A percentile compares a stretch with the other conserved stretches of the same genome.
phyloP scores from a whole-genome alignment of 2,113 vertebrate species.

The zebrafish (Danio rerio) region GRCz12tu NC_133182.1:34786001-34786500 shows the following conservation, averaged over 20 bases:
- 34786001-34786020: neutral
- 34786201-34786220: neutral
- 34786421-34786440: neutral
- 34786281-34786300: constrained; percentile 21
- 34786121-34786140: constrained; percentile 8
- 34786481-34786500: neutral
- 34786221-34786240: neutral
- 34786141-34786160: neutral
- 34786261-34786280: neutral
- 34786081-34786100: neutral
- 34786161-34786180: neutral
- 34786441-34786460: no score
- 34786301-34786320: constrained; percentile 38
- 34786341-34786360: constrained; percentile 20
- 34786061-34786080: constrained; percentile 20
- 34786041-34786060: neutral
- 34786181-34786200: neutral
- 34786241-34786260: neutral
- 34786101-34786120: neutral
- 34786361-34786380: neutral
- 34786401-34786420: neutral
- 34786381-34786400: neutral
- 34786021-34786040: constrained; percentile 2
- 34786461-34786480: neutral
- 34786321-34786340: constrained; percentile 10